A percentile compares a stretch with the other conserved stretches of the same genome.
Evolutionary conservation across 1,140 invertebrate genomes (phyloP).

Genomic region (Catajapyx aquilonaris): DNA sequence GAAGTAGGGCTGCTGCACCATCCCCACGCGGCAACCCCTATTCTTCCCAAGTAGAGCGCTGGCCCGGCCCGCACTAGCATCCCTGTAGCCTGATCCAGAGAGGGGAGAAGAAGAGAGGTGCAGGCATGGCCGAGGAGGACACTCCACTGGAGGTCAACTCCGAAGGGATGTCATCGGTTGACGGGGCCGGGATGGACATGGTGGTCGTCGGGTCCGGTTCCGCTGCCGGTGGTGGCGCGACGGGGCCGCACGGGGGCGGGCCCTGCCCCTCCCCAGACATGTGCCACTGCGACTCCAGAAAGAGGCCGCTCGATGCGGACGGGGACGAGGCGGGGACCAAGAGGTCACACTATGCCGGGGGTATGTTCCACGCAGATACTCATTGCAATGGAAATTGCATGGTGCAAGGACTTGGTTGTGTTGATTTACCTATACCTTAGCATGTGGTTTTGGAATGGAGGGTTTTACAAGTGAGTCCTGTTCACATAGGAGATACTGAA

Average conservation of each 20-base stretch:
- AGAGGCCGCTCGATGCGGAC: conserved; percentile 66
- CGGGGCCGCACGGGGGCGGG: conserved; percentile 40
- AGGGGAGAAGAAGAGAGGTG: too few relatives aligned
- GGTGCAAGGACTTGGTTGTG: background rate
- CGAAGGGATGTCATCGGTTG: too few relatives aligned
- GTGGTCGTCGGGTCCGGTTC: too few relatives aligned
- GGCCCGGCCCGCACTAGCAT: too few relatives aligned
- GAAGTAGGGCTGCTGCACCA: too few relatives aligned
- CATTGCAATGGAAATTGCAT: conserved; percentile 1
- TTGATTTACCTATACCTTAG: background rate
- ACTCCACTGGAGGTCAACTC: too few relatives aligned
- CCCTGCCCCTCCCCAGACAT: conserved; percentile 60
- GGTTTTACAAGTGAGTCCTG: background rate
- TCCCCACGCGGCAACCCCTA: too few relatives aligned
- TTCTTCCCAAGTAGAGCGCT: too few relatives aligned
- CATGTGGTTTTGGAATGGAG: background rate
- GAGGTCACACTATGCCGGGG: conserved; percentile 70
- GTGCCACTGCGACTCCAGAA: conserved; percentile 57
- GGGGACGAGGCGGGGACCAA: conserved; percentile 67
- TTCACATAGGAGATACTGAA: background rate
- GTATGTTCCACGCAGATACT: conserved; percentile 26
- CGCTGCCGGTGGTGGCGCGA: too few relatives aligned
- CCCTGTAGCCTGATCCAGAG: too few relatives aligned
- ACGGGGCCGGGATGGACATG: too few relatives aligned
- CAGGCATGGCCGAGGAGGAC: too few relatives aligned